Evolutionary conservation across 1,140 invertebrate genomes (phyloP).

Genomic region (Micrasema longulum): DNA sequence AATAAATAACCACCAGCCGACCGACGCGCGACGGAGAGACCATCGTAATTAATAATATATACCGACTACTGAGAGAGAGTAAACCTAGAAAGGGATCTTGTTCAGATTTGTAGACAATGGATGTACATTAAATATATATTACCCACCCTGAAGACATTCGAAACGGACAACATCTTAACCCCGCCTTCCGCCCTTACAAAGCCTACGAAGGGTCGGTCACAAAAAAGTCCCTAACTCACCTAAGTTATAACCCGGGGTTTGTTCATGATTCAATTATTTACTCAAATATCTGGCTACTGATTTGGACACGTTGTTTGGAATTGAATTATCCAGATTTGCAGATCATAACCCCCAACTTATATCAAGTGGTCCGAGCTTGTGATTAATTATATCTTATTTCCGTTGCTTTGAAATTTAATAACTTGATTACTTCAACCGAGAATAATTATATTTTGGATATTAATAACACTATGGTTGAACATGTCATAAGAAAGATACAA

Average conservation of each 20-base stretch:
- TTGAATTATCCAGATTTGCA: constrained; percentile 28
- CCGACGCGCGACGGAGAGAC: too few relatives aligned
- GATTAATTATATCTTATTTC: neutral
- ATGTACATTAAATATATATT: constrained; percentile 34
- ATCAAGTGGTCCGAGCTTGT: constrained; percentile 13
- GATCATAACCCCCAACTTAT: constrained; percentile 19
- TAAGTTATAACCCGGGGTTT: constrained; percentile 28
- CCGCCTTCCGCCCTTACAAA: constrained; percentile 18
- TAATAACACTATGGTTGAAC: too few relatives aligned
- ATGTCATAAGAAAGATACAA: too few relatives aligned
- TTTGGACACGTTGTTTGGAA: constrained; percentile 31
- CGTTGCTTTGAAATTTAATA: too few relatives aligned
- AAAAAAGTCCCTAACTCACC: constrained; percentile 28
- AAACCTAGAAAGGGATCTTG: neutral
- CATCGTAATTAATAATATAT: too few relatives aligned
- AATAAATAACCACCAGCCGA: too few relatives aligned
- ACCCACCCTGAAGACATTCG: constrained; percentile 7
- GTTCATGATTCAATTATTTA: constrained; percentile 38
- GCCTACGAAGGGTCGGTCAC: constrained; percentile 10
- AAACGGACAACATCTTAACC: constrained; percentile 27
- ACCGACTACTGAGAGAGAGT: too few relatives aligned
- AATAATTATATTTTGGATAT: too few relatives aligned
- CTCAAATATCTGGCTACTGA: constrained; percentile 26
- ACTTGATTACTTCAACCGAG: too few relatives aligned
- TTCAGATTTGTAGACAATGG: constrained; percentile 18